A percentile compares a stretch with the other conserved stretches of the same genome.
Evolutionary conservation across 2,888 invertebrate species (phyloP).

Genomic region (Odontothrips loti): DNA sequence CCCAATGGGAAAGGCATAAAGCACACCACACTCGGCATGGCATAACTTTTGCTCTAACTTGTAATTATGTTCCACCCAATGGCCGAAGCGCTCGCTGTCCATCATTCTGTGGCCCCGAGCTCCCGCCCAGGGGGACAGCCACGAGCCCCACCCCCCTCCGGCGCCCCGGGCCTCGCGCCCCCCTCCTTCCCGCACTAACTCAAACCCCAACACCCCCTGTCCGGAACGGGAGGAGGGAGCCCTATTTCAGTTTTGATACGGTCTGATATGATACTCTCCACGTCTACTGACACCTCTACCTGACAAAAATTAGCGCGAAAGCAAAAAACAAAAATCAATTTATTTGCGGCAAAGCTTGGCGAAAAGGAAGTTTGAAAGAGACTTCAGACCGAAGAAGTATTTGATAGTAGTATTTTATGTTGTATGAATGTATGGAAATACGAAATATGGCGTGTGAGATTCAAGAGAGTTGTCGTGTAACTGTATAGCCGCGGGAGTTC

Average conservation of each 20-base stretch:
- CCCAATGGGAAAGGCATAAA: conserved; percentile 23
- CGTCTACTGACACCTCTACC: too few relatives aligned
- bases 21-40: conserved; percentile 22
- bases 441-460: too few relatives aligned
- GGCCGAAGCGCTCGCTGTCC: conserved; percentile 19
- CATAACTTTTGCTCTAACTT: conserved; percentile 18
- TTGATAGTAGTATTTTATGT: too few relatives aligned
- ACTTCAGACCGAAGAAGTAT: too few relatives aligned
- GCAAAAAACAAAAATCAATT: too few relatives aligned
- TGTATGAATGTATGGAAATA: too few relatives aligned
- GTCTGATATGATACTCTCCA: neutral
- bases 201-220: neutral
- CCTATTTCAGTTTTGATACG: neutral
- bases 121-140: neutral
- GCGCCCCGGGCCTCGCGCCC: neutral
- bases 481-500: too few relatives aligned
- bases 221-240: too few relatives aligned
- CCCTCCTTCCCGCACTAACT: neutral
- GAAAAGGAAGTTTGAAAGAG: too few relatives aligned
- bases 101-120: neutral
- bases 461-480: too few relatives aligned
- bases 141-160: neutral
- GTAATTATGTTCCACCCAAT: conserved; percentile 15
- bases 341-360: too few relatives aligned
- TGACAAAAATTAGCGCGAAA: too few relatives aligned